phyloP scores from a whole-genome alignment of 2,113 vertebrate genomes.

The Columbina picui region DNA sequence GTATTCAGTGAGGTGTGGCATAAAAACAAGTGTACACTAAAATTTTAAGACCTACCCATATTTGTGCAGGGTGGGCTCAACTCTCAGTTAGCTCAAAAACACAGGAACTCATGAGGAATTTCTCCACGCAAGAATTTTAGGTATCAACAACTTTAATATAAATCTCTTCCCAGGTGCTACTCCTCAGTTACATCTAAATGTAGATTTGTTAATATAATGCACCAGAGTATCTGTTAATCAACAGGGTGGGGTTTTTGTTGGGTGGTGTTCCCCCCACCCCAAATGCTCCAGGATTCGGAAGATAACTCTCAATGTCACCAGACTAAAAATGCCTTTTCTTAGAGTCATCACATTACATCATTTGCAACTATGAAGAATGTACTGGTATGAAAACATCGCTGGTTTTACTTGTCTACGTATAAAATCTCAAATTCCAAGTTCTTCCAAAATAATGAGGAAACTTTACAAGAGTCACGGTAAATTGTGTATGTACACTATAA shows the following conservation, averaged over 20 bases:
- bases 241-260: neutral
- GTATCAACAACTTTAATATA: neutral
- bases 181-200: neutral
- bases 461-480: neutral
- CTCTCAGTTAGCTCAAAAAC: neutral
- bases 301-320: neutral
- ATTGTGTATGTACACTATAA: slow-evolving; percentile 39
- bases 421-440: neutral
- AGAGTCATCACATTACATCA: neutral
- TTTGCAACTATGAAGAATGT: neutral
- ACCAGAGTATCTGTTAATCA: neutral
- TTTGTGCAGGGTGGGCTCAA: neutral
- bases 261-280: neutral
- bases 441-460: neutral
- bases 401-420: neutral
- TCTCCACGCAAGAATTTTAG: neutral
- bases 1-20: neutral
- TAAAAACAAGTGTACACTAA: neutral
- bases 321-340: neutral
- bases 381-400: neutral
- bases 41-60: neutral
- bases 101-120: neutral
- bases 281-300: neutral
- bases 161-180: neutral
- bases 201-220: neutral